Evolutionary conservation across 2,113 vertebrate genomes (phyloP), one percentile per base, ranked within the genome.

Genomic region (Triplophysa dalaica): DNA sequence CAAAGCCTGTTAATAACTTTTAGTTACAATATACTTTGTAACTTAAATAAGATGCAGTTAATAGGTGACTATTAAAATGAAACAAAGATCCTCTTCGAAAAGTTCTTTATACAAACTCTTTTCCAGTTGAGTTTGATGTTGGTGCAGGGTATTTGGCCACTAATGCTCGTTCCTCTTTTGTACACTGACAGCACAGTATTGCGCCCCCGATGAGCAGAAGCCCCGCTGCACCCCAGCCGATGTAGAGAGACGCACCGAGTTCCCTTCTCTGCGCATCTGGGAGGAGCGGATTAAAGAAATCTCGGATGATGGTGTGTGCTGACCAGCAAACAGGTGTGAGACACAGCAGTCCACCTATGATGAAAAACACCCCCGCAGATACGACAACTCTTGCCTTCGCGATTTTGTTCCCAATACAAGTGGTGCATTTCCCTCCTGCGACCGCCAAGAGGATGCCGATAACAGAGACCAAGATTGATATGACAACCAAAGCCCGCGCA

Each of bases 371-470:
- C 0, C 96, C 96, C 0, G 94, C 91, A 4, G 93, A 89, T 22
- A 98, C 94, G 75, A 93, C 94, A 86, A 98, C 92, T 85, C 93
- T 93, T 83, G 95, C 94, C 81, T 98, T 98, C 48, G 92, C 80
- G 4, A 85, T 83, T 62, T 95, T 93, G 5, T 98, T 94, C 62
- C 94, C 94, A 13, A 98, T 83, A 74, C 96, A 98, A 85, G 93
- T 94, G 75, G 96, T 97, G 87, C 96, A 98, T 88, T 98, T 94
- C 6, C 95, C 96, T 0, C 96, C 96, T 21, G 94, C 93, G 3
- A 97, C 92, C 43, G 96, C 94, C 24, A 97, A 90, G 74, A 97
- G 68, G n/a, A 96, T 84, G 66, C 93, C 96, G 0, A 96, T 84
- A 48, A 93, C 81, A 0, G 92, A 94, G 86, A 96, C 83, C 43